phyloP scores from a whole-genome alignment of 2,113 vertebrate species.

The Rhizomys pruinosus region DNA sequence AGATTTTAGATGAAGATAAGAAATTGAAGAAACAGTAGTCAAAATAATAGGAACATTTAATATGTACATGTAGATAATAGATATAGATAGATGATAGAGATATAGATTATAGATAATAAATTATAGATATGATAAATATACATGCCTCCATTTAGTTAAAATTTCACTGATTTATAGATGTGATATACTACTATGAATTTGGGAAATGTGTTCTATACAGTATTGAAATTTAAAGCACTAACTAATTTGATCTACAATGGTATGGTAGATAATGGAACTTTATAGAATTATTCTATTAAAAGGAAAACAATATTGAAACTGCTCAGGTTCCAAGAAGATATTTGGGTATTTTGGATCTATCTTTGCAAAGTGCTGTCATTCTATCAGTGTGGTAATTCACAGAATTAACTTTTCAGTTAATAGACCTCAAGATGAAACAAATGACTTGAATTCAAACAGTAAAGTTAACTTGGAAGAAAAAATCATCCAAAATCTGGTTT shows the following conservation, averaged over 20 bases:
- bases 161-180: too few relatives aligned
- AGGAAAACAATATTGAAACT: background rate
- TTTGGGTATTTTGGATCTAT: background rate
- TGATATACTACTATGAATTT: constrained; percentile 16
- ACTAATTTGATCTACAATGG: background rate
- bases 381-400: background rate
- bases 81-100: background rate
- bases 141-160: too few relatives aligned
- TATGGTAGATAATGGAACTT: background rate
- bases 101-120: background rate
- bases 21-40: background rate
- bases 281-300: constrained; percentile 19
- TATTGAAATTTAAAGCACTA: background rate
- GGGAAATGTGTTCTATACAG: background rate
- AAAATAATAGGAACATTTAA: constrained; percentile 5
- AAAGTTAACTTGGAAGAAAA: background rate
- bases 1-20: background rate
- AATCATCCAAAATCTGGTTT: background rate
- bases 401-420: background rate
- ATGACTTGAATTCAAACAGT: background rate
- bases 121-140: too few relatives aligned
- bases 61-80: background rate
- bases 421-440: constrained; percentile 9
- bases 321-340: background rate
- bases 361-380: background rate